Conservation (phyloP, 1,140 invertebrate genomes). For the Trachelipus rathkii region DNA sequence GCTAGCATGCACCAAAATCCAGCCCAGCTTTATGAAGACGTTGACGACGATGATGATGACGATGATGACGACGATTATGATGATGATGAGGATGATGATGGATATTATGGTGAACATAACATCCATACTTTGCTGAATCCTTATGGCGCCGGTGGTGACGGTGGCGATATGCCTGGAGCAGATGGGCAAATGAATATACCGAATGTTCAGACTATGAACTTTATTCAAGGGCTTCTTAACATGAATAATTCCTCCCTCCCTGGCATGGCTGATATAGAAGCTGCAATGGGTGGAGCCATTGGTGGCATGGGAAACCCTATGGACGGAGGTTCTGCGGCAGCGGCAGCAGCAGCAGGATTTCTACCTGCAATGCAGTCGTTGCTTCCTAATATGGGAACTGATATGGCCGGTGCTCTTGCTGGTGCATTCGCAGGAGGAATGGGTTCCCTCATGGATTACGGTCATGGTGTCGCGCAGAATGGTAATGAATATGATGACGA, state of each 20-base stretch:
- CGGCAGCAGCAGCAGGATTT: slow-evolving; percentile 36
- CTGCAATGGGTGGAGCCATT: slow-evolving; percentile 25
- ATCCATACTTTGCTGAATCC: slow-evolving; percentile 40
- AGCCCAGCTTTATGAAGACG: slow-evolving; percentile 31
- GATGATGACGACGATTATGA: too few species aligned
- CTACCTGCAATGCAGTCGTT: slow-evolving; percentile 42
- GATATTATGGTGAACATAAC: slow-evolving; percentile 36
- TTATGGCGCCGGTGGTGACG: slow-evolving; percentile 35
- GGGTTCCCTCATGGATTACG: slow-evolving; percentile 36
- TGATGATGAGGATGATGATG: slow-evolving; percentile 41
- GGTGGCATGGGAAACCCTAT: slow-evolving; percentile 38
- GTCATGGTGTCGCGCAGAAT: slow-evolving; percentile 21
- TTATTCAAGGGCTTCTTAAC: slow-evolving; percentile 42
- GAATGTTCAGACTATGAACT: slow-evolving; percentile 42
- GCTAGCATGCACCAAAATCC: slow-evolving; percentile 42
- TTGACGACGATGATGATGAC: too few species aligned
- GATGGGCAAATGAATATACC: slow-evolving; percentile 35
- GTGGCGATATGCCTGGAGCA: slow-evolving; percentile 29
- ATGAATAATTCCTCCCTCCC: slow-evolving; percentile 18
- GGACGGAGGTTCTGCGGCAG: slow-evolving; percentile 37
- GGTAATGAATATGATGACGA: slow-evolving; percentile 38
- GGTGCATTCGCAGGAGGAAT: slow-evolving; percentile 35
- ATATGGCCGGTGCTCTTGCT: slow-evolving; percentile 34
- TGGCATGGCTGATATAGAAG: background rate
- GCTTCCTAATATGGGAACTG: slow-evolving; percentile 37